These are phyloP conservation scores for Amorpha juglandis DNA, from an alignment of 2,888 invertebrate species.

Conservation along the genomic window DNA sequence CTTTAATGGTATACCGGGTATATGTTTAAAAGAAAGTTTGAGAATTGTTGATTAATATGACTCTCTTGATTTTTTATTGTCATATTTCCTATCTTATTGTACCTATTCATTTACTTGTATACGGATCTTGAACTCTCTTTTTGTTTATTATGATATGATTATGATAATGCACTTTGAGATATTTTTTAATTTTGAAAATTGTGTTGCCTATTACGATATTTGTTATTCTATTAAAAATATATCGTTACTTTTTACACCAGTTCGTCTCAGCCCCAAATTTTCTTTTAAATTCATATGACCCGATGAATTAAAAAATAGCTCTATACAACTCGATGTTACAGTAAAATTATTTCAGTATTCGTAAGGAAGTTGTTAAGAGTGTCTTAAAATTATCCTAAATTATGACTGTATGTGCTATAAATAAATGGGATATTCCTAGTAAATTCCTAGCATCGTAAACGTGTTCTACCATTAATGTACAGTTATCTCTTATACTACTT, in stretches of 20 bases:
- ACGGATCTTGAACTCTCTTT: neutral
- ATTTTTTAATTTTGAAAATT: too few relatives aligned
- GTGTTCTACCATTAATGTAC: conserved; percentile 16
- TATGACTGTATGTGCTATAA: neutral
- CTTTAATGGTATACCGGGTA: neutral
- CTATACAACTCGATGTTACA: conserved; percentile 7
- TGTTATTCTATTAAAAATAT: neutral
- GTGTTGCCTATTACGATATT: neutral
- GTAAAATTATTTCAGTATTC: neutral
- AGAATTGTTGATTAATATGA: neutral
- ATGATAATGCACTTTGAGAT: too few relatives aligned
- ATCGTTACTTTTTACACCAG: neutral
- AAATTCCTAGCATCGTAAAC: conserved; percentile 21
- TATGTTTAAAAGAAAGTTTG: conserved; percentile 16
- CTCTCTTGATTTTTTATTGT: neutral
- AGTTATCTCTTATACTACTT: conserved; percentile 7
- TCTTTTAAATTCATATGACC: neutral
- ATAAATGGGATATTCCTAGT: neutral
- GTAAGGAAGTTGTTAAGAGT: conserved; percentile 2
- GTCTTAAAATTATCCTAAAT: conserved; percentile 9
- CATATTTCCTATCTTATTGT: neutral
- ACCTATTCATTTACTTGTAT: neutral
- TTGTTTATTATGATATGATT: neutral
- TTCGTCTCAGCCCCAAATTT: neutral
- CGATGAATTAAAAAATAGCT: neutral